Evolutionary conservation across 2,113 vertebrate genomes (phyloP).

Genomic region (Corythornis vintsioides): DNA sequence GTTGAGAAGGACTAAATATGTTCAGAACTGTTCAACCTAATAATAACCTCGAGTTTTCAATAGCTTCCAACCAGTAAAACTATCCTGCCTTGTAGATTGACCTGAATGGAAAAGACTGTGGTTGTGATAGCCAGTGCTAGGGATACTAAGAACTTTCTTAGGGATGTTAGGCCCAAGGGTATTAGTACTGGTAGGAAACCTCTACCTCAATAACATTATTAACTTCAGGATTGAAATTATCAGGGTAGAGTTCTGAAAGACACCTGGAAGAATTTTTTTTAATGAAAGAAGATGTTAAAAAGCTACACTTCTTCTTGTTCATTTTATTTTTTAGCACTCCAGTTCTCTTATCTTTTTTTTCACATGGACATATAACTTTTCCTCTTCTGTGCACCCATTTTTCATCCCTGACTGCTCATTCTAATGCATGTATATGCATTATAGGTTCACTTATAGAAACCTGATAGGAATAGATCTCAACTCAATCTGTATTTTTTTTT

Average conservation of each 20-base stretch:
- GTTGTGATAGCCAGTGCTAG: background rate
- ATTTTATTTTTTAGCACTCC: background rate
- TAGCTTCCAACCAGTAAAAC: background rate
- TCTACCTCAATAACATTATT: background rate
- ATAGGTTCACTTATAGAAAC: background rate
- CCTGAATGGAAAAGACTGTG: background rate
- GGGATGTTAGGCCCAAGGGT: background rate
- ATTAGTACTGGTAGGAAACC: background rate
- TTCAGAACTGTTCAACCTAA: background rate
- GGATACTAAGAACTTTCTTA: background rate
- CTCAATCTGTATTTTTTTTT: background rate
- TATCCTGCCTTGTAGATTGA: background rate
- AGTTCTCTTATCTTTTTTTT: background rate
- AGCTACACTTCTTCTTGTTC: background rate
- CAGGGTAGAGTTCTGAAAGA: background rate
- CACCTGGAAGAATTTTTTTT: background rate
- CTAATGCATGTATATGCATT: background rate
- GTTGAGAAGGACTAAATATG: background rate
- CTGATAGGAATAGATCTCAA: background rate
- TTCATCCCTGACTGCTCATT: background rate
- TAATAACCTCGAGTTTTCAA: background rate
- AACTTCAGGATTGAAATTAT: background rate
- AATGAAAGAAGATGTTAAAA: background rate
- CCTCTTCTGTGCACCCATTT: background rate
- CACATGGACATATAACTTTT: background rate